Evolutionary conservation across 2,797 vertebrate genomes (phyloP).

Genomic region (Sphenopsis melanotis): DNA sequence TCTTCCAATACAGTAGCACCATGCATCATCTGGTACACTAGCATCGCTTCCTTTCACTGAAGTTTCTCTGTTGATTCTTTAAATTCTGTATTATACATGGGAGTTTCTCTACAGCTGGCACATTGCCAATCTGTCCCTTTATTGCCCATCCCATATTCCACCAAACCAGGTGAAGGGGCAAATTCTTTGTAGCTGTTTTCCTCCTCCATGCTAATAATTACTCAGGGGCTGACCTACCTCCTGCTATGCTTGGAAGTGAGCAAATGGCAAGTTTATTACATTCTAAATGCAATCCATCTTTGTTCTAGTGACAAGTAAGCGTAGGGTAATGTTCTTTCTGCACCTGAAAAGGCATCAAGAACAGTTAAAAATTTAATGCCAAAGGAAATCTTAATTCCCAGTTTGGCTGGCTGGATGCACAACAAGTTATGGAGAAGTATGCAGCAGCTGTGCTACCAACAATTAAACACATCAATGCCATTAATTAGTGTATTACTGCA

Average conservation of each 20-base stretch:
- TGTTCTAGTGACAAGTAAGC: not conserved
- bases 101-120: not conserved
- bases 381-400: not conserved
- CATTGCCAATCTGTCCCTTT: not conserved
- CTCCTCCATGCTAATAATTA: not conserved
- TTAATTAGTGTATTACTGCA: slow-evolving; percentile 42
- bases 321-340: not conserved
- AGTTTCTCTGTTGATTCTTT: not conserved
- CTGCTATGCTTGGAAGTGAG: not conserved
- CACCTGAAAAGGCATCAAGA: not conserved
- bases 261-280: not conserved
- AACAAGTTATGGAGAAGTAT: not conserved
- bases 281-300: not conserved
- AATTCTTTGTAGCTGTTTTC: not conserved
- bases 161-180: not conserved
- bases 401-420: not conserved
- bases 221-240: not conserved
- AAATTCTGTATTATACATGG: not conserved
- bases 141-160: not conserved
- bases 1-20: not conserved
- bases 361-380: not conserved
- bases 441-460: not conserved
- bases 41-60: not conserved
- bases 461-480: slow-evolving; percentile 11
- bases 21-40: not conserved